A percentile compares a stretch with the other conserved stretches of the same genome.
phyloP scores from a whole-genome alignment of 2,797 vertebrate genomes.

The Phrynocephalus forsythii region DNA sequence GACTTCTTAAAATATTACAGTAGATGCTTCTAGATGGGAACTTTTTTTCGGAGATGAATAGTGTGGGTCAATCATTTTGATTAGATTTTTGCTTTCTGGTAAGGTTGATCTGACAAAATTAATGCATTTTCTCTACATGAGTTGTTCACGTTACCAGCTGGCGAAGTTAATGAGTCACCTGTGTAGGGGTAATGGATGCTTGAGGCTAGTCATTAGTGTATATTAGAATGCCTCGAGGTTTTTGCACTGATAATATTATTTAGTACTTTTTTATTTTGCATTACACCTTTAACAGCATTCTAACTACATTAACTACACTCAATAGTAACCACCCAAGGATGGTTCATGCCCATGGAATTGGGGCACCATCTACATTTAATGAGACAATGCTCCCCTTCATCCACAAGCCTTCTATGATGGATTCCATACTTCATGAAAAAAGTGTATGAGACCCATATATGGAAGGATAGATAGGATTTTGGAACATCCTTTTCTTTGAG shows the following conservation, averaged over 20 bases:
- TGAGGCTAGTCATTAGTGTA: conserved; percentile 19
- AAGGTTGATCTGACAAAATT: neutral
- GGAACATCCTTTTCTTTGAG: too few relatives aligned
- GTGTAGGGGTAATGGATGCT: conserved; percentile 27
- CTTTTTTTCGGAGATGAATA: neutral
- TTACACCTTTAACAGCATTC: neutral
- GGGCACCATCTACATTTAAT: too few relatives aligned
- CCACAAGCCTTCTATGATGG: neutral
- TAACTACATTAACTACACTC: too few relatives aligned
- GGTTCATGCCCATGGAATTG: too few relatives aligned
- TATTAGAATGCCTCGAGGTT: conserved; percentile 6
- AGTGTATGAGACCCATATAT: neutral
- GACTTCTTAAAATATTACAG: neutral
- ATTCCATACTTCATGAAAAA: neutral
- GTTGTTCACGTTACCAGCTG: neutral
- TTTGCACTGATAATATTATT: conserved; percentile 12
- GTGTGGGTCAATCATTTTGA: neutral
- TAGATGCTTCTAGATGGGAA: neutral
- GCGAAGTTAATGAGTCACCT: conserved; percentile 29
- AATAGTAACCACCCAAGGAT: too few relatives aligned
- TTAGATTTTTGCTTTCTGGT: neutral
- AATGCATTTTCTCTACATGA: conserved; percentile 29
- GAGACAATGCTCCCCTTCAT: too few relatives aligned
- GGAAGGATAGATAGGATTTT: neutral
- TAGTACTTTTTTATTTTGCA: neutral